Evolutionary conservation across 2,113 vertebrate genomes (phyloP), one percentile per base, ranked within the genome.

Genomic region (Halichoerus grypus): DNA sequence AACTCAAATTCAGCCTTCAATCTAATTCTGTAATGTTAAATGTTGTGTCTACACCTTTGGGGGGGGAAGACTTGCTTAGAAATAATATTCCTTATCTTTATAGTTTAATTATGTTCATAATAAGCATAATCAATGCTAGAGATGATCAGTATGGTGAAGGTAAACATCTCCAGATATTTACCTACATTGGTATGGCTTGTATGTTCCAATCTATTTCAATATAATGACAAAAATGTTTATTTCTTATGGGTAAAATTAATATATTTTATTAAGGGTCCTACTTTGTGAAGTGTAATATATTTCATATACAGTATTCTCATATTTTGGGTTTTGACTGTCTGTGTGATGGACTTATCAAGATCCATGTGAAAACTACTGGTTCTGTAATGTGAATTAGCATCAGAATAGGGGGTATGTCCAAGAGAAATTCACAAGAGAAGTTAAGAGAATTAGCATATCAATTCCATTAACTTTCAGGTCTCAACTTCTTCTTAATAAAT

Each of bases 1-100:
- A 92, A 76, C 21, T 80, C 28, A 93, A 53, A n/a, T 69, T 12
- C 5, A 49, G 18, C 0, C 1, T 89, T 96, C 19, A 2, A 51
- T 93, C 22, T 77, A 98, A 84, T 63, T 82, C 22, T 95, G 95
- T 69, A 93, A 97, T 97, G 24, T 84, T 63, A 90, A 59, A 89
- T 86, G 22, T 11, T 55, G 26, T 91, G 1, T 24, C 82, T 95
- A 31, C 33, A 83, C 24, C 77, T 53, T 13, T 76, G 31, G 46
- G 28, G 53, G n/a, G 2, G 11, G 13, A 88, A 18, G 0, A 11
- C 2, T 96, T 76, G 3, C 1, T 77, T 82, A 92, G 91, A 74
- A 88, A 53, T 22, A 57, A 79, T 46, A 18, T 63, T 19, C 0
- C 19, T 0, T 57, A 31, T 92, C n/a, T 92, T 95, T 94, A 12